phyloP scores from a whole-genome alignment of 2,888 invertebrate genomes.

The Andrena bicolor region DNA sequence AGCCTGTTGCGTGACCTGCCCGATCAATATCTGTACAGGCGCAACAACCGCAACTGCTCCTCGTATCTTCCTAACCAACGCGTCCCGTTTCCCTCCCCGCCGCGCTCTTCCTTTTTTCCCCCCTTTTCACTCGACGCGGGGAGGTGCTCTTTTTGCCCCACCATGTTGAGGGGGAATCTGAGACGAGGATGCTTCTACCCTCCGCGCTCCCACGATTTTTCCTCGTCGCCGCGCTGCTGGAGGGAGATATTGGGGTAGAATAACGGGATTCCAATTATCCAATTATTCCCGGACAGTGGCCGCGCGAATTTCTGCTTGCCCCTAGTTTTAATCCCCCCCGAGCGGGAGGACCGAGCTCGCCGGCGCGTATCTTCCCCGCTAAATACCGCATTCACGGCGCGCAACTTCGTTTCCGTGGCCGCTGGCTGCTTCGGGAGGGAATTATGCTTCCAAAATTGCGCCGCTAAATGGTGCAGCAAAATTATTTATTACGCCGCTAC shows the following conservation, averaged over 20 bases:
- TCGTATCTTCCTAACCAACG: constrained; percentile 66
- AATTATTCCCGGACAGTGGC: background rate
- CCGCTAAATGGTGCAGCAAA: background rate
- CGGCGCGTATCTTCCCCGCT: background rate
- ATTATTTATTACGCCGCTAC: constrained; percentile 3
- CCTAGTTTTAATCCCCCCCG: background rate
- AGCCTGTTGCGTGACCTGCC: constrained; percentile 82
- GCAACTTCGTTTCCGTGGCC: constrained; percentile 2
- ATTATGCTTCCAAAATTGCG: background rate
- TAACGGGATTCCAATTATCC: constrained; percentile 16
- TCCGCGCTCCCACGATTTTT: background rate
- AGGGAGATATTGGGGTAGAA: background rate
- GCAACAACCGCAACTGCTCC: constrained; percentile 72
- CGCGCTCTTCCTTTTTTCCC: background rate
- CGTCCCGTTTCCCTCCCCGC: constrained; percentile 18
- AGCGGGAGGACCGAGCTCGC: background rate
- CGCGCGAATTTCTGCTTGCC: background rate
- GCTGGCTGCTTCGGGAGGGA: background rate
- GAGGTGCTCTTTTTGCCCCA: background rate
- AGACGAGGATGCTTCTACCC: background rate
- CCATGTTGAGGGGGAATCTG: background rate
- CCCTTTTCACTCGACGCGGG: background rate
- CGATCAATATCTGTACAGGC: constrained; percentile 81
- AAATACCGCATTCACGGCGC: background rate
- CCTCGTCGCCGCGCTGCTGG: background rate